Base-by-base conservation (phyloP, 2,888 invertebrate genomes). In the Bursaphelenchus okinawaensis region DNA sequence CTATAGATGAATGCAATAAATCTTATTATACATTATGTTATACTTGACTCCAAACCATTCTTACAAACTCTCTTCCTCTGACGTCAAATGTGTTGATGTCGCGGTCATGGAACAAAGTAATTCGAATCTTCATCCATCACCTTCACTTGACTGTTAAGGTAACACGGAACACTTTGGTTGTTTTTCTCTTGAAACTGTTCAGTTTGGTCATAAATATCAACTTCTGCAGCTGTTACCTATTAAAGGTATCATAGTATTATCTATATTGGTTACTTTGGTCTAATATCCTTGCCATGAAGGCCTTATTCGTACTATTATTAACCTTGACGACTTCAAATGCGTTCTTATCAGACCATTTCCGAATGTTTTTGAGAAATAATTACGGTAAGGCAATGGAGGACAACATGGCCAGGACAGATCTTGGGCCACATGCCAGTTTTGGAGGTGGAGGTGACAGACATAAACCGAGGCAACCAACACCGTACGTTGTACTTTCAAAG, bases 391-490 rank as follows among this genome's bases (percentile, higher is more conserved):
- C 52, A 9, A 58, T 68, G 28, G 73, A 67, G 9, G 62, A 63
- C n/a, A 59, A 55, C 22, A 61, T 74, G 23, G 31, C 71, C 0
- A 24, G 74, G 24, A 62, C 65, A 27, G 74, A 74, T 52, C 26
- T 74, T n/a, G 74, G 74, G 22, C 50, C 28, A n/a, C 69, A 66
- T 8, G 74, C 75, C 19, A 69, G 69, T 55, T 75, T 69, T 60
- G 74, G 74, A 9, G 74, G 74, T 52, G 57, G 57, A 1, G n/a
- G 56, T 27, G 54, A 31, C 16, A 12, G 40, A 12, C 62, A 68
- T 54, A 50, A 51, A 23, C 22, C 54, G 7, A 60, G 68, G n/a
- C 20, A 52, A 9, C 52, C 40, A 9, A 69, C 72, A n/a, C 31
- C 51, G 74, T 70, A 23, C 52, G 69, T 54, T 19, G n/a, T 20